Evolutionary conservation across 64 coral and sea anemone genomes (phyloP).

Genomic region (Hydrozoanthus tunicans): DNA sequence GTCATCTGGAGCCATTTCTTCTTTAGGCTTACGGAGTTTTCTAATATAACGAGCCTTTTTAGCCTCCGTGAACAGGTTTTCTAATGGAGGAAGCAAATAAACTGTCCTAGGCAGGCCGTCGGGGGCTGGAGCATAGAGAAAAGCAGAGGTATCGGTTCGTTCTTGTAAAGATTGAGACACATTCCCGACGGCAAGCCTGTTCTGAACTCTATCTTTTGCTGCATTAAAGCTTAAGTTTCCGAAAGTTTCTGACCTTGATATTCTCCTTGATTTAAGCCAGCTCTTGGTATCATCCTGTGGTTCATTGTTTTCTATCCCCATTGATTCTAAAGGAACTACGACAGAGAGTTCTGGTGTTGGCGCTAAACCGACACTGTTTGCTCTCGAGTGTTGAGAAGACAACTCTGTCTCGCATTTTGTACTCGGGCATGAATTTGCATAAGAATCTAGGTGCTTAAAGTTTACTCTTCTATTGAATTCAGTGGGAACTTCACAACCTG

Average conservation of each 20-base stretch:
- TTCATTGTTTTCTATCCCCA: conserved; percentile 20
- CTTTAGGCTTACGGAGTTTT: conserved; percentile 68
- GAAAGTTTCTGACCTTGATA: conserved; percentile 51
- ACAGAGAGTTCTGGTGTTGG: conserved; percentile 1
- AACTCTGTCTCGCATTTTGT: neutral
- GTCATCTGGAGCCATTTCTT: conserved; percentile 68
- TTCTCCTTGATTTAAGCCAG: conserved; percentile 35
- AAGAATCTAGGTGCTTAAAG: conserved; percentile 35
- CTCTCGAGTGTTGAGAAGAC: conserved; percentile 21
- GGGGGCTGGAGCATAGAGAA: conserved; percentile 82
- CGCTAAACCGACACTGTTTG: neutral
- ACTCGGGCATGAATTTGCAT: conserved; percentile 38
- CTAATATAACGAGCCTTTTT: conserved; percentile 93
- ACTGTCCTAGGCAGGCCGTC: conserved; percentile 86
- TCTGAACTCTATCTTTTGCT: conserved; percentile 75
- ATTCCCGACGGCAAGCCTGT: conserved; percentile 41
- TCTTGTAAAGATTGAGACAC: conserved; percentile 19
- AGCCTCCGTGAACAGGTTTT: conserved; percentile 81
- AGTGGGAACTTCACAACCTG: conserved; percentile 55
- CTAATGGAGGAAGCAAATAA: conserved; percentile 81
- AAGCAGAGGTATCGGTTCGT: conserved; percentile 45
- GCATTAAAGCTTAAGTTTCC: conserved; percentile 59
- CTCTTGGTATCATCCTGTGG: conserved; percentile 25
- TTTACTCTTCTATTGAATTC: conserved; percentile 44
- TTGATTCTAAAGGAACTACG: conserved; percentile 28